phyloP scores from a whole-genome alignment of 2,888 invertebrate genomes.

The Calliscelio sp. region DNA sequence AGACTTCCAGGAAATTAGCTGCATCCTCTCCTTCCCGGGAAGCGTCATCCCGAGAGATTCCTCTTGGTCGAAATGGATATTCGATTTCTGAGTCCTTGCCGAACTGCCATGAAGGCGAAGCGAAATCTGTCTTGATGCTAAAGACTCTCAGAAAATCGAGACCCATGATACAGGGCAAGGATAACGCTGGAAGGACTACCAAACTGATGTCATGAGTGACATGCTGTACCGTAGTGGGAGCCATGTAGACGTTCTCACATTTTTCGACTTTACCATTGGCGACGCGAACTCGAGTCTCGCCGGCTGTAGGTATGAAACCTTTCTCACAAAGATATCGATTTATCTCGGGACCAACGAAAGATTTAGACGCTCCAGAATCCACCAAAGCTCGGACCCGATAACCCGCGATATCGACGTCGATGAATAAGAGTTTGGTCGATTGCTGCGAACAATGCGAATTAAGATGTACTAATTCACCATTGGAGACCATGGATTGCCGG shows the following conservation, averaged over 20 bases:
- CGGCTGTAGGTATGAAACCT: background rate
- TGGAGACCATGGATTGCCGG: too few relatives aligned
- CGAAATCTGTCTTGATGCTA: background rate
- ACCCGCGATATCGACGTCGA: background rate
- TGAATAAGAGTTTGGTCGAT: background rate
- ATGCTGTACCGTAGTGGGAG: background rate
- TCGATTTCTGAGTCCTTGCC: background rate
- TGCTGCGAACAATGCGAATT: too few relatives aligned
- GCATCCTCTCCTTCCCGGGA: background rate
- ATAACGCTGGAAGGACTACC: too few relatives aligned
- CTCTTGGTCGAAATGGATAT: too few relatives aligned
- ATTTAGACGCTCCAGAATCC: background rate
- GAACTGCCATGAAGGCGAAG: background rate
- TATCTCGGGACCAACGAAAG: background rate
- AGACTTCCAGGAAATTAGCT: background rate
- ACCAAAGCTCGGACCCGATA: background rate
- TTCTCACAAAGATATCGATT: fast-evolving
- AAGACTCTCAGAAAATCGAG: background rate
- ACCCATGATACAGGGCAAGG: background rate
- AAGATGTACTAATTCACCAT: too few relatives aligned
- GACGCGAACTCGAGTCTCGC: background rate
- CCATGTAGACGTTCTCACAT: background rate
- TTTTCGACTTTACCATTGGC: background rate
- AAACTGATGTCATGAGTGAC: background rate
- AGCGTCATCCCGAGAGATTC: background rate